Evolutionary conservation across 2,888 invertebrate species (phyloP).

Genomic region (Poecilobothrus nobilitatus): DNA sequence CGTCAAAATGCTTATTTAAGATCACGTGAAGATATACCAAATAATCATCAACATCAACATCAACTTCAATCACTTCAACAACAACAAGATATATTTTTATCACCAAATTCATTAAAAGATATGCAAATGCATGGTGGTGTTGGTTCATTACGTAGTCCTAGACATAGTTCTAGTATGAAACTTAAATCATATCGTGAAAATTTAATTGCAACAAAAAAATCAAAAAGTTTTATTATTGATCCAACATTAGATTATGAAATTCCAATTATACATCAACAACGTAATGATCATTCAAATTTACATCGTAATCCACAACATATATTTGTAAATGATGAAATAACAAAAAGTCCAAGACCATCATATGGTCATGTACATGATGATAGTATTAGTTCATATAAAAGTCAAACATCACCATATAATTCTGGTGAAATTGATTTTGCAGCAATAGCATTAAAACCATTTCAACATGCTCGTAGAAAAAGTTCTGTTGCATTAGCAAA

Average conservation of each 20-base stretch:
- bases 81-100: conserved; percentile 42
- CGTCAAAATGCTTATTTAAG: conserved; percentile 23
- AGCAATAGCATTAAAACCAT: conserved; percentile 38
- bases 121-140: conserved; percentile 39
- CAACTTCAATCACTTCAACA: conserved; percentile 40
- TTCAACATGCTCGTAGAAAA: conserved; percentile 39
- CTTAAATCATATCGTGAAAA: conserved; percentile 42
- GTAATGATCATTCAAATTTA: conserved; percentile 40
- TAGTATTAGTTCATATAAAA: conserved; percentile 1
- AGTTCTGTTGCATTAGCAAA: conserved; percentile 29
- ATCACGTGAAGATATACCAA: conserved; percentile 27
- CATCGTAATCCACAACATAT: conserved; percentile 28
- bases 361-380: conserved; percentile 1
- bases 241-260: conserved; percentile 41
- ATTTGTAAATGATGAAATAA: conserved; percentile 39
- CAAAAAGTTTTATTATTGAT: conserved; percentile 44
- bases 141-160: conserved; percentile 38
- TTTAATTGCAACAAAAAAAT: conserved; percentile 42
- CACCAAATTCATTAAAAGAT: conserved; percentile 42
- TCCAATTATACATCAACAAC: conserved; percentile 41
- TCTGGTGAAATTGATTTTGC: conserved; percentile 39
- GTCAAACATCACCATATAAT: conserved; percentile 28
- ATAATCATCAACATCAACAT: conserved; percentile 36
- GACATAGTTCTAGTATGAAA: conserved; percentile 42
- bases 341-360: conserved; percentile 40